These are phyloP conservation scores for Penelope pileata DNA, from an alignment of 2,113 vertebrate genomes.

Conservation along the genomic window DNA sequence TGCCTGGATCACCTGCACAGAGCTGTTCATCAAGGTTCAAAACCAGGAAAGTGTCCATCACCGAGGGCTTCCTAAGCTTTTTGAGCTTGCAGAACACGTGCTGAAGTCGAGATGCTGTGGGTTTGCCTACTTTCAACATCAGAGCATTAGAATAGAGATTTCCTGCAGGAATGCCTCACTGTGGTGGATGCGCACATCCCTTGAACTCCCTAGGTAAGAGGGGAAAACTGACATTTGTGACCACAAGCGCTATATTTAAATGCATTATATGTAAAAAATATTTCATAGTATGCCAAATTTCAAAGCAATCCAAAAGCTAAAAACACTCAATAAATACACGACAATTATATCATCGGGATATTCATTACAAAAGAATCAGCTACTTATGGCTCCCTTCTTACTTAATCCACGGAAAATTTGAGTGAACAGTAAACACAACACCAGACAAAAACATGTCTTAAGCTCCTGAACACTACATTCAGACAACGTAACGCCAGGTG, in stretches of 20 bases:
- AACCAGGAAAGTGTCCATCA: not conserved
- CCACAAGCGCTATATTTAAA: not conserved
- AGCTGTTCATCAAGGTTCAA: not conserved
- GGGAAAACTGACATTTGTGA: not conserved
- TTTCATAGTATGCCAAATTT: not conserved
- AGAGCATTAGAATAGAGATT: not conserved
- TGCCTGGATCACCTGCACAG: not conserved
- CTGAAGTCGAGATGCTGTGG: not conserved
- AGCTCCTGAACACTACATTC: not conserved
- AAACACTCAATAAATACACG: not conserved
- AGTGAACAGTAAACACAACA: not conserved
- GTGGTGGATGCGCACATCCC: accelerated
- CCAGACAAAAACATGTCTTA: not conserved
- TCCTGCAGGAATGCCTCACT: accelerated
- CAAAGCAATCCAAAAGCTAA: not conserved
- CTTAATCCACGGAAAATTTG: not conserved
- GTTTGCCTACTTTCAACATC: not conserved
- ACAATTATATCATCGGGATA: not conserved
- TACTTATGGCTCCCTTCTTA: not conserved
- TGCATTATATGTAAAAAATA: not conserved
- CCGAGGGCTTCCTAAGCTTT: not conserved
- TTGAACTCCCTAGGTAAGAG: accelerated
- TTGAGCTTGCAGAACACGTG: not conserved
- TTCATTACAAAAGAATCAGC: not conserved
- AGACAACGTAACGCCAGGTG: not conserved